Conservation (phyloP, 2,888 invertebrate genomes). For the Slavum lentiscoides region DNA sequence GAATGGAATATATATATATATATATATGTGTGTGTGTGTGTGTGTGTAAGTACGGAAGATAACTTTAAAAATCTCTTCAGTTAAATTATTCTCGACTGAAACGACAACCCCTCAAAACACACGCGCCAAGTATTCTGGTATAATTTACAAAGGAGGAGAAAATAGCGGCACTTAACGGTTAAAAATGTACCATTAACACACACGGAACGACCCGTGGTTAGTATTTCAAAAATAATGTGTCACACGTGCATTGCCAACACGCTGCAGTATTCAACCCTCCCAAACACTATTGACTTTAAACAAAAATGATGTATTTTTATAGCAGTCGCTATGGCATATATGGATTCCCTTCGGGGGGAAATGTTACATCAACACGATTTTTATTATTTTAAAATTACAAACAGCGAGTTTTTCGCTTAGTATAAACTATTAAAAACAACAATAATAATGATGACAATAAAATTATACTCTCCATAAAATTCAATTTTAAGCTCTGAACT, state of each 20-base stretch:
- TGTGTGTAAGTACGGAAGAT: too few relatives aligned
- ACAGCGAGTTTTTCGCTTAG: too few relatives aligned
- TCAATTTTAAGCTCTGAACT: too few relatives aligned
- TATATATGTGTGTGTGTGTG: too few relatives aligned
- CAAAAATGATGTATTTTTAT: neutral
- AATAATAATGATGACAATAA: too few relatives aligned
- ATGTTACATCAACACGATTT: too few relatives aligned
- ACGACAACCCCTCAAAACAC: slow-evolving; percentile 6
- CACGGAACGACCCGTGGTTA: slow-evolving; percentile 2
- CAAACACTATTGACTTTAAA: slow-evolving; percentile 28
- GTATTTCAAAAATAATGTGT: slow-evolving; percentile 37
- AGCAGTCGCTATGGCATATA: too few relatives aligned
- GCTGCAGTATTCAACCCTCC: neutral
- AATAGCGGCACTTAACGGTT: slow-evolving; percentile 33
- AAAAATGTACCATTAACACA: slow-evolving; percentile 34
- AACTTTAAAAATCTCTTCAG: slow-evolving; percentile 26
- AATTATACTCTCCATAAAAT: too few relatives aligned
- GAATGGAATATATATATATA: slow-evolving; percentile 5
- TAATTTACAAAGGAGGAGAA: slow-evolving; percentile 38
- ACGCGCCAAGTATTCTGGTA: slow-evolving; percentile 34
- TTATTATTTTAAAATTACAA: too few relatives aligned
- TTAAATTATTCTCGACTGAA: slow-evolving; percentile 36
- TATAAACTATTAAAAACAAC: too few relatives aligned
- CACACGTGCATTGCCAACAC: neutral
- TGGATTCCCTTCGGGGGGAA: too few relatives aligned